Percentiles rank a stretch among this genome's conserved stretches.
Conservation (phyloP, 2,797 vertebrate species). For the Epinephelus malabaricus region DNA sequence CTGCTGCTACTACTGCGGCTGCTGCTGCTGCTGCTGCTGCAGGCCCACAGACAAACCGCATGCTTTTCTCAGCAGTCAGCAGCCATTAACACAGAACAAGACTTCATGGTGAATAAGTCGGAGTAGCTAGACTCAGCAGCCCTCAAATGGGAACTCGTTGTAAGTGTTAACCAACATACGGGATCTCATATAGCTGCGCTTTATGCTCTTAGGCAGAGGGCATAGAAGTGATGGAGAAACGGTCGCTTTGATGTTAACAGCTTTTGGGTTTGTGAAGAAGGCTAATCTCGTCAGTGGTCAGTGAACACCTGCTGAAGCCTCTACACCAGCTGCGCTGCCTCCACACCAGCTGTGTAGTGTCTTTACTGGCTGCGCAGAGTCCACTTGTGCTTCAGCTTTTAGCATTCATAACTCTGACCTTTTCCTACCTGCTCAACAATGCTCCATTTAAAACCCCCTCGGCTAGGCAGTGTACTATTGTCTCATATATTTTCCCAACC, state of each 20-base stretch:
- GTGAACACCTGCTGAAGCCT: not conserved
- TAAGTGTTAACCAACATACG: conserved; percentile 30
- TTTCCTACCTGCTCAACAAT: not conserved
- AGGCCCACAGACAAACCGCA: conserved; percentile 53
- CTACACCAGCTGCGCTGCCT: not conserved
- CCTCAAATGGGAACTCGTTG: not conserved
- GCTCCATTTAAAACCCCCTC: not conserved
- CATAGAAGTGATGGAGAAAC: conserved; percentile 3
- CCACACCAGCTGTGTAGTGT: not conserved
- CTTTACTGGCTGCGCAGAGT: not conserved
- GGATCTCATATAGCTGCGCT: conserved; percentile 1
- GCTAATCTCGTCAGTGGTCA: not conserved
- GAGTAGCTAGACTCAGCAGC: conserved; percentile 34
- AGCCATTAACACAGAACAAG: conserved; percentile 42
- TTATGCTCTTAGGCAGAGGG: not conserved
- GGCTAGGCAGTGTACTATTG: not conserved
- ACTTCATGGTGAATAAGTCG: conserved; percentile 47
- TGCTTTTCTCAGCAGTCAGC: conserved; percentile 67
- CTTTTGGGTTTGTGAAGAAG: not conserved
- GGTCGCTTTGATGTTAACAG: not conserved
- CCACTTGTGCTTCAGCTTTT: not conserved
- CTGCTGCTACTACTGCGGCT: not conserved
- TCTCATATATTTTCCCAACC: not conserved
- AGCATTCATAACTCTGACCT: not conserved
- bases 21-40: conserved; percentile 26